Evolutionary conservation across 1,140 invertebrate species (phyloP).

Genomic region (Argopecten irradians): DNA sequence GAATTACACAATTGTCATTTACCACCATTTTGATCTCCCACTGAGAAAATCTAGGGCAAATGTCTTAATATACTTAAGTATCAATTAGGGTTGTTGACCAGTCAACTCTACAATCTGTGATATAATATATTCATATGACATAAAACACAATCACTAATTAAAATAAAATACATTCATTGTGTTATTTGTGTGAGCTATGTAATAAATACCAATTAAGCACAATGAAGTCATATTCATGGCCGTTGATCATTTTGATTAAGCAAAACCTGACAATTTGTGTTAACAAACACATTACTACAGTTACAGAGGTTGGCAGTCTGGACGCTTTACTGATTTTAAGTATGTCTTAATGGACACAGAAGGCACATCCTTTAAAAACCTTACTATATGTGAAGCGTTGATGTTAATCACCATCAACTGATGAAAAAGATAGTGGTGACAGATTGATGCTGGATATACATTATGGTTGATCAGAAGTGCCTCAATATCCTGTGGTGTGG

Average conservation of each 20-base stretch:
- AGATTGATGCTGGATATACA: not conserved
- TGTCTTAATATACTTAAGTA: no score
- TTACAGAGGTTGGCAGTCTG: not conserved
- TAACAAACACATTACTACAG: not conserved
- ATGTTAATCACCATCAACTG: not conserved
- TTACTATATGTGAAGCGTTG: not conserved
- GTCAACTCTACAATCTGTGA: no score
- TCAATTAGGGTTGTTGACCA: no score
- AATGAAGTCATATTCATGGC: not conserved
- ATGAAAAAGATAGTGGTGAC: not conserved
- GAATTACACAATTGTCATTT: no score
- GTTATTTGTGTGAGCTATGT: no score
- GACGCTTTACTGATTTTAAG: not conserved
- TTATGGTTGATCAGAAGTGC: not conserved
- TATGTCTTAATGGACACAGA: not conserved
- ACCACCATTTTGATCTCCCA: no score
- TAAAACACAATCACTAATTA: no score
- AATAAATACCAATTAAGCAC: no score
- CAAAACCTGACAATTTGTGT: not conserved
- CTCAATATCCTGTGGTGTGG: not conserved
- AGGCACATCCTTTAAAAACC: not conserved
- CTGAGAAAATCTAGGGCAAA: no score
- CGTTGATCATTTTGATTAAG: not conserved
- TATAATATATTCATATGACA: no score
- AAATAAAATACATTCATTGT: no score